Evolutionary conservation across 1,140 invertebrate genomes (phyloP).

Genomic region (Drosophila guanche): DNA sequence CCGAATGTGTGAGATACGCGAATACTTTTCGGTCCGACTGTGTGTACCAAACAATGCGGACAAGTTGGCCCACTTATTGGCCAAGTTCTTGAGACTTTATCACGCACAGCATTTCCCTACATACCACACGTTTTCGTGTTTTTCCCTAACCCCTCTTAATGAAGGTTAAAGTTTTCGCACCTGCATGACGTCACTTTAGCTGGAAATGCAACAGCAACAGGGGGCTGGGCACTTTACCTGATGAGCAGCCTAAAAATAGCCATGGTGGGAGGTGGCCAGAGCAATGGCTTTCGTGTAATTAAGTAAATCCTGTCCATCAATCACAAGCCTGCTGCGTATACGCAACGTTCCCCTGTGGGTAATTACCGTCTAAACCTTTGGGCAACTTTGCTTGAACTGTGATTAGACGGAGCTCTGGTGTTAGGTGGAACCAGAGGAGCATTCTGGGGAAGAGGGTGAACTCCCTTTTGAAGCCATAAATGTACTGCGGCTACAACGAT

Average conservation of each 20-base stretch:
- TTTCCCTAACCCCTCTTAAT: neutral
- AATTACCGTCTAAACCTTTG: slow-evolving; percentile 20
- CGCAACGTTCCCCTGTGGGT: slow-evolving; percentile 18
- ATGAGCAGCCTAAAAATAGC: slow-evolving; percentile 60
- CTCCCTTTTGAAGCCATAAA: no score
- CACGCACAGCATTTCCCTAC: slow-evolving; percentile 50
- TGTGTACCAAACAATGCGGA: slow-evolving; percentile 64
- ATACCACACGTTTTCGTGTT: no score
- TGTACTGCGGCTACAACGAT: no score
- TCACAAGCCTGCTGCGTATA: slow-evolving; percentile 47
- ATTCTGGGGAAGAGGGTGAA: no score
- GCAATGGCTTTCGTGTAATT: slow-evolving; percentile 46
- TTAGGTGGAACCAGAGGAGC: no score
- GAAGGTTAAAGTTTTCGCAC: slow-evolving; percentile 59
- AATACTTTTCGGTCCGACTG: slow-evolving; percentile 43
- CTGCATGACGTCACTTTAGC: slow-evolving; percentile 46
- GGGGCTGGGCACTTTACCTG: slow-evolving; percentile 21
- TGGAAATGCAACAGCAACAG: slow-evolving; percentile 4
- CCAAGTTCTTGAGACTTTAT: slow-evolving; percentile 46
- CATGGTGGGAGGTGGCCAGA: neutral
- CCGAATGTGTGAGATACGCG: slow-evolving; percentile 50
- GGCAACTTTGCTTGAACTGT: no score
- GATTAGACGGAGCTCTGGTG: no score
- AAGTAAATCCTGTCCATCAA: slow-evolving; percentile 58
- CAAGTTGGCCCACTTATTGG: slow-evolving; percentile 64